A percentile compares a stretch with the other conserved stretches of the same genome.
Evolutionary conservation across 2,888 invertebrate genomes (phyloP).

Genomic region (Stenolophus ochropezus): DNA sequence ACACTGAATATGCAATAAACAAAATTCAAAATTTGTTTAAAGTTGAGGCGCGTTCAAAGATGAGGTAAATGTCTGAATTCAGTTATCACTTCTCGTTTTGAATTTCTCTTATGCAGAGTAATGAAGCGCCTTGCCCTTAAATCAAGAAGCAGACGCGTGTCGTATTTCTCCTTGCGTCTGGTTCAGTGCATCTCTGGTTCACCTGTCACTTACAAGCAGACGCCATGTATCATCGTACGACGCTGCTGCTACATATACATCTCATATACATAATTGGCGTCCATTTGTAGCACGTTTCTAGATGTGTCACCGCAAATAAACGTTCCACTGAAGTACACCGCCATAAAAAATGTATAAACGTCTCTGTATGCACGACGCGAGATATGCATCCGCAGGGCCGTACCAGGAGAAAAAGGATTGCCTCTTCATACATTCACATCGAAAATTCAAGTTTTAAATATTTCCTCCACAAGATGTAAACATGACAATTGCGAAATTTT

Average conservation of each 20-base stretch:
- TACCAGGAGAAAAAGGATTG: too few species aligned
- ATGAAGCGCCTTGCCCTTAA: neutral
- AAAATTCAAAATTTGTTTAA: too few species aligned
- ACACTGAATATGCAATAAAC: too few species aligned
- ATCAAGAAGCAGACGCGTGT: neutral
- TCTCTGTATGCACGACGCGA: slow-evolving; percentile 61
- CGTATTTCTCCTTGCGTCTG: slow-evolving; percentile 16
- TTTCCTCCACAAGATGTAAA: too few species aligned
- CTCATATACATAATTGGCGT: slow-evolving; percentile 57
- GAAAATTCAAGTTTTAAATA: too few species aligned
- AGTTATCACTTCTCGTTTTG: too few species aligned
- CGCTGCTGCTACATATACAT: slow-evolving; percentile 35
- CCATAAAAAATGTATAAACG: slow-evolving; percentile 65
- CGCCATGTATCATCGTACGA: slow-evolving; percentile 44
- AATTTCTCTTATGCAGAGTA: too few species aligned
- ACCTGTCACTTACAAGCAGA: slow-evolving; percentile 52
- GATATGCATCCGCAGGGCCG: slow-evolving; percentile 25
- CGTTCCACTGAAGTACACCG: slow-evolving; percentile 61
- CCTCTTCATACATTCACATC: too few species aligned
- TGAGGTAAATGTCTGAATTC: too few species aligned
- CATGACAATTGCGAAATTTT: too few species aligned
- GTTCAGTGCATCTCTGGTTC: slow-evolving; percentile 34
- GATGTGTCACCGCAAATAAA: slow-evolving; percentile 52
- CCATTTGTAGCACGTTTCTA: slow-evolving; percentile 50
- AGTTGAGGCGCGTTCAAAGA: too few species aligned